Base-by-base conservation (phyloP, 2,797 vertebrate genomes). In the Lemur catta region DNA sequence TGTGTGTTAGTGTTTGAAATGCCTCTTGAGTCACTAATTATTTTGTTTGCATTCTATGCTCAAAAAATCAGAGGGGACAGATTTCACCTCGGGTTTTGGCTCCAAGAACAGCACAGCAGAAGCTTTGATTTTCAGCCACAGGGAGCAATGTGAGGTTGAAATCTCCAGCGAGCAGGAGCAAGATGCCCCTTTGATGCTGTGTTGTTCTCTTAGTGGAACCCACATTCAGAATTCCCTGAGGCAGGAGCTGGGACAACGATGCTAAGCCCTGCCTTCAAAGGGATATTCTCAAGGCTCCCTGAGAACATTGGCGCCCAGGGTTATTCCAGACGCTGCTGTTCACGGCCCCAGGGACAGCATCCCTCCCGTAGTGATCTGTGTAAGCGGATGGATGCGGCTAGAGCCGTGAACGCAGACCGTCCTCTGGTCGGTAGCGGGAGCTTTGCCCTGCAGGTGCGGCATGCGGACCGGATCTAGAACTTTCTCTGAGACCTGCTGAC, bases 381-480 rank as follows among this genome's bases (percentile, higher is more conserved):
- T 18, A 7, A 24, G 2, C 3, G 6, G 20, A 43, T 18, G 12
- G 26, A 28, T 1, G 4, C 38, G 1, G 4, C 6, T 6, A 4
- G 17, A 0, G 0, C 9, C 28, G 1, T 7, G 30, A 30, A 15
- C 6, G 12, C 24, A 57, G 48, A 4, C 4, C 3, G 7, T 46
- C 43, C 0, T 35, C 24, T 84, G 2, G 18, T 15, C 2, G 0
- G 6, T 41, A 35, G 11, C 18, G 0, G 30, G 4, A 50, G 4
- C 24, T 81, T 63, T 8, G 61, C 43, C 22, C 2, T 5, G 7
- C 22, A 11, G 33, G 12, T 50, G 11, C 57, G 28, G 18, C 33
- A 18, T 0, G 5, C 5, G 14, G 15, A 22, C 20, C 3, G 8
- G 4, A 24, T 33, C 43, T 12, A 15, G 50, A 59, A 41, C 6